These are phyloP conservation scores for Apodemia zela DNA, from an alignment of 2,888 invertebrate genomes.

Conservation along the genomic window DNA sequence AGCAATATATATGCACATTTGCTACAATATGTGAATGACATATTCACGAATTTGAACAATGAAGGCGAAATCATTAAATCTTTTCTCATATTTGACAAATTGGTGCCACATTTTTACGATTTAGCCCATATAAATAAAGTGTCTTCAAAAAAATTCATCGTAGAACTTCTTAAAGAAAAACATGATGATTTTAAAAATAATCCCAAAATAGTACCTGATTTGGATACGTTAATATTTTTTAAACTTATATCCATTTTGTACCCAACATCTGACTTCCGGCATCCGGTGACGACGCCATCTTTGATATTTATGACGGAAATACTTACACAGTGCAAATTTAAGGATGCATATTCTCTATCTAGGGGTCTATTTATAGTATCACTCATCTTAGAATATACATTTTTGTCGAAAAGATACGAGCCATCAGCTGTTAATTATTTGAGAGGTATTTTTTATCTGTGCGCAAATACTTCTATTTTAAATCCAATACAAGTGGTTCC, in stretches of 20 bases:
- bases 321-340: conserved; percentile 82
- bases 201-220: conserved; percentile 80
- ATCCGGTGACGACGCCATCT: conserved; percentile 93
- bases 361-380: conserved; percentile 88
- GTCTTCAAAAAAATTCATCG: conserved; percentile 83
- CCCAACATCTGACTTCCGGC: conserved; percentile 94
- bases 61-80: conserved; percentile 67
- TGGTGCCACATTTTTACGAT: conserved; percentile 82
- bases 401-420: conserved; percentile 88
- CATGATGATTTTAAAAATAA: conserved; percentile 82
- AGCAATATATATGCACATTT: conserved; percentile 87
- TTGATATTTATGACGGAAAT: conserved; percentile 92
- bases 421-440: conserved; percentile 91
- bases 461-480: conserved; percentile 82
- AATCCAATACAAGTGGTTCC: conserved; percentile 83
- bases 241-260: conserved; percentile 90
- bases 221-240: conserved; percentile 88
- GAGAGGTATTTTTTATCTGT: conserved; percentile 86
- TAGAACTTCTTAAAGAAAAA: conserved; percentile 87
- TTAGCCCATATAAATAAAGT: conserved; percentile 86
- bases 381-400: conserved; percentile 88
- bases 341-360: conserved; percentile 84
- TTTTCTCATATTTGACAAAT: conserved; percentile 80
- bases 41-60: conserved; percentile 64
- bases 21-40: conserved; percentile 88